phyloP scores from a whole-genome alignment of 1,140 invertebrate species.

The Ceratina australensis region DNA sequence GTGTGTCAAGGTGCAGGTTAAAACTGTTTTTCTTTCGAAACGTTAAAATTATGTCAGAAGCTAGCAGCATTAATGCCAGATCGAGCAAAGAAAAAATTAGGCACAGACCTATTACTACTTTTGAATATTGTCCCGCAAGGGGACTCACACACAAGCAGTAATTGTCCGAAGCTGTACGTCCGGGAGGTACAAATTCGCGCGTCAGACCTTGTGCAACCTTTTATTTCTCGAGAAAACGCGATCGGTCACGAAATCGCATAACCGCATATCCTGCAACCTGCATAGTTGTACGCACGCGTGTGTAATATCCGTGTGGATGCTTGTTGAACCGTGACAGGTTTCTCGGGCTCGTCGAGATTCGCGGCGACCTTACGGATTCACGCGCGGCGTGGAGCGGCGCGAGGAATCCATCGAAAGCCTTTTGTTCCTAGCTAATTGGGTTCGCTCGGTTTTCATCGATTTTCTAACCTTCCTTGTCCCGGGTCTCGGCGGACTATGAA shows the following conservation, averaged over 20 bases:
- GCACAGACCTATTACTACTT: no score
- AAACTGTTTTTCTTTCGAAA: no score
- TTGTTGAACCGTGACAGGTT: conserved; percentile 13
- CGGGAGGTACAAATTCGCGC: no score
- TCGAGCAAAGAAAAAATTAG: no score
- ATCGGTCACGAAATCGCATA: conserved; percentile 5
- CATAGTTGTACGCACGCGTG: not conserved
- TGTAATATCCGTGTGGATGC: not conserved
- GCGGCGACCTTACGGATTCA: conserved; percentile 5
- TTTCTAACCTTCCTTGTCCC: conserved; percentile 26
- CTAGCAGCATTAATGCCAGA: no score
- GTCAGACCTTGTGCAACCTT: no score
- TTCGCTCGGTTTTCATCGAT: conserved; percentile 69
- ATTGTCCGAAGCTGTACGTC: no score
- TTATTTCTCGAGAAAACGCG: not conserved
- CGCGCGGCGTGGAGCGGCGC: not conserved
- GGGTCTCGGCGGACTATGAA: no score
- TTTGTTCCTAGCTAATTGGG: conserved; percentile 70
- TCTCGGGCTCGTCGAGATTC: conserved; percentile 3
- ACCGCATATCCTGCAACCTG: not conserved
- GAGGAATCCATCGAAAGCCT: conserved; percentile 53
- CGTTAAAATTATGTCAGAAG: no score
- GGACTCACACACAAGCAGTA: no score
- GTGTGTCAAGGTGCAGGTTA: no score
- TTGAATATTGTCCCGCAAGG: no score